phyloP scores from a whole-genome alignment of 2,888 invertebrate genomes.

The Tipula vernalis region DNA sequence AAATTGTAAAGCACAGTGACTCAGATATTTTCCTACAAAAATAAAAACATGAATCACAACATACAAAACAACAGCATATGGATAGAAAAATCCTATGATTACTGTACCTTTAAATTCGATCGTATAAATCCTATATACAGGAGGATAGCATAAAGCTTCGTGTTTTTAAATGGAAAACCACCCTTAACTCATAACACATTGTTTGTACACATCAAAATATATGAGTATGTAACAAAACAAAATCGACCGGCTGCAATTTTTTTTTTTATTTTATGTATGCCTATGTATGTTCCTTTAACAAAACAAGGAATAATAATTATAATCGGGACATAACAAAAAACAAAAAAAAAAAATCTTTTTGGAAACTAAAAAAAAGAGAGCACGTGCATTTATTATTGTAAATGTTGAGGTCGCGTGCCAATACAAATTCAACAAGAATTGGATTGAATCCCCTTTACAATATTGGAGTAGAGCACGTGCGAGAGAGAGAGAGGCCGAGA shows the following conservation, averaged over 20 bases:
- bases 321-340: background rate
- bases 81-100: background rate
- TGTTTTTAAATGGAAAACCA: background rate
- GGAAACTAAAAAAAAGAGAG: background rate
- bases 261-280: background rate
- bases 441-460: background rate
- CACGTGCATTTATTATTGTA: slow-evolving; percentile 10
- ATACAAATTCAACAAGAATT: slow-evolving; percentile 6
- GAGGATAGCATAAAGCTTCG: background rate
- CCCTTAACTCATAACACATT: background rate
- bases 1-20: background rate
- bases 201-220: background rate
- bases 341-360: background rate
- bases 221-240: background rate
- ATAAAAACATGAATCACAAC: background rate
- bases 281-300: background rate
- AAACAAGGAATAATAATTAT: background rate
- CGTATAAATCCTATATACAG: background rate
- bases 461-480: background rate
- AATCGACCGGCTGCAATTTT: background rate
- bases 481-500: background rate
- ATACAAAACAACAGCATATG: background rate
- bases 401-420: slow-evolving; percentile 9
- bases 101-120: background rate
- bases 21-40: background rate